phyloP scores from a whole-genome alignment of 2,113 vertebrate species.

The Corythoichthys haematopterus region DNA sequence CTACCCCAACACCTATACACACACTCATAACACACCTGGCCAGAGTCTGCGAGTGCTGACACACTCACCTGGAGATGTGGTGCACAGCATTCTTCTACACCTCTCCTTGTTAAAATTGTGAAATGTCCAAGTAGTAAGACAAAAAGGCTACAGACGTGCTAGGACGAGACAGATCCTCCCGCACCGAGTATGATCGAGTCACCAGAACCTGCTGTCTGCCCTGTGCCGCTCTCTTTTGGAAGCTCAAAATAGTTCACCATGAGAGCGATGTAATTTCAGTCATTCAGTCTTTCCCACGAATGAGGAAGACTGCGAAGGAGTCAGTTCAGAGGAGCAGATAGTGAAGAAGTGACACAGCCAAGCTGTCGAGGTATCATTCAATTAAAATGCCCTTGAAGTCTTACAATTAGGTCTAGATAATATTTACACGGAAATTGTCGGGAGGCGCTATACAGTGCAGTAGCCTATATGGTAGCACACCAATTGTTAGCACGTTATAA shows the following conservation, averaged over 20 bases:
- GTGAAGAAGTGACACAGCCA: slow-evolving; percentile 46
- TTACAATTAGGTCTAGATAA: neutral
- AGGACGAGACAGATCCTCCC: slow-evolving; percentile 57
- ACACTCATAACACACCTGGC: slow-evolving; percentile 45
- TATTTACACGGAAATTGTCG: neutral
- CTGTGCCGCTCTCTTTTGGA: slow-evolving; percentile 64
- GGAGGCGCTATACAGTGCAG: neutral
- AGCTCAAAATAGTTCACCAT: slow-evolving; percentile 76
- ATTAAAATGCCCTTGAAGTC: neutral
- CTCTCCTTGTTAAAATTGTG: slow-evolving; percentile 49
- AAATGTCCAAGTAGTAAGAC: slow-evolving; percentile 44
- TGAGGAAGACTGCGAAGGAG: slow-evolving; percentile 56
- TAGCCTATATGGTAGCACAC: neutral
- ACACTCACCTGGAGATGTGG: slow-evolving; percentile 73
- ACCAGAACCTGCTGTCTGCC: slow-evolving; percentile 69
- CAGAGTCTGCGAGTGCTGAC: slow-evolving; percentile 35
- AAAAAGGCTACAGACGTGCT: slow-evolving; percentile 42
- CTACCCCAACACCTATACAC: slow-evolving; percentile 13
- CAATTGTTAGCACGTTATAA: neutral
- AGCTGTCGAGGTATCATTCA: neutral
- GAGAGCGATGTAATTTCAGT: slow-evolving; percentile 80
- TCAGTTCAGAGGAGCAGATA: slow-evolving; percentile 53
- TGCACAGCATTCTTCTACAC: slow-evolving; percentile 71
- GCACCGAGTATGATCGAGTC: slow-evolving; percentile 55
- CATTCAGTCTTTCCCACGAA: slow-evolving; percentile 78